phyloP scores from a whole-genome alignment of 2,888 invertebrate genomes.

The Onthophagus sagittarius region DNA sequence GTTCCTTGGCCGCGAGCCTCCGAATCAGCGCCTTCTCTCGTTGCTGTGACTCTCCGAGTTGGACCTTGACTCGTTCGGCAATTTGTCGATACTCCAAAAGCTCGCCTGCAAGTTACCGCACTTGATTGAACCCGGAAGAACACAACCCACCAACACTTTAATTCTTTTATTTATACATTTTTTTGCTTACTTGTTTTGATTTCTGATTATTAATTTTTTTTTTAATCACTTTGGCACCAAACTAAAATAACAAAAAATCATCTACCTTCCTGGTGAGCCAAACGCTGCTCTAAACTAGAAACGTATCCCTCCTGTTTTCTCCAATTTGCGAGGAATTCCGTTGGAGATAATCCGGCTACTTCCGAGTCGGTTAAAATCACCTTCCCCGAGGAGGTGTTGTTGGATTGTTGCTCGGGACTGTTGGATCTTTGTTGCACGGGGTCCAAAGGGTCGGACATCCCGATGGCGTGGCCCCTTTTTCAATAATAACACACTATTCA shows the following conservation, averaged over 20 bases:
- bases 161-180: constrained; percentile 23
- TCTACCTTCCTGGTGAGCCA: constrained; percentile 75
- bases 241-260: constrained; percentile 46
- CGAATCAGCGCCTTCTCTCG: constrained; percentile 90
- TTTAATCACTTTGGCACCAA: constrained; percentile 24
- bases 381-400: constrained; percentile 46
- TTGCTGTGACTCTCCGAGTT: constrained; percentile 81
- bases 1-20: constrained; percentile 90
- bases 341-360: constrained; percentile 59
- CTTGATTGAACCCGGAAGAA: constrained; percentile 19
- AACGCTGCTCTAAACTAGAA: constrained; percentile 69
- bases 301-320: constrained; percentile 73
- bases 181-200: constrained; percentile 13
- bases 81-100: constrained; percentile 69
- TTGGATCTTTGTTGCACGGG: constrained; percentile 43
- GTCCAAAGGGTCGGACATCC: constrained; percentile 38
- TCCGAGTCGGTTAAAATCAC: constrained; percentile 63
- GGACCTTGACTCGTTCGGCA: constrained; percentile 75
- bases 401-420: constrained; percentile 52
- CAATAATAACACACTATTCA: constrained; percentile 15
- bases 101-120: constrained; percentile 57
- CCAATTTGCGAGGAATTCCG: constrained; percentile 68
- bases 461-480: constrained; percentile 12
- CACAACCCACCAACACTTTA: constrained; percentile 1
- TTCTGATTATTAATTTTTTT: background rate